Percentiles rank a stretch among this genome's conserved stretches.
Evolutionary conservation across 2,888 invertebrate genomes (phyloP).

Genomic region (Metalampra italica): DNA sequence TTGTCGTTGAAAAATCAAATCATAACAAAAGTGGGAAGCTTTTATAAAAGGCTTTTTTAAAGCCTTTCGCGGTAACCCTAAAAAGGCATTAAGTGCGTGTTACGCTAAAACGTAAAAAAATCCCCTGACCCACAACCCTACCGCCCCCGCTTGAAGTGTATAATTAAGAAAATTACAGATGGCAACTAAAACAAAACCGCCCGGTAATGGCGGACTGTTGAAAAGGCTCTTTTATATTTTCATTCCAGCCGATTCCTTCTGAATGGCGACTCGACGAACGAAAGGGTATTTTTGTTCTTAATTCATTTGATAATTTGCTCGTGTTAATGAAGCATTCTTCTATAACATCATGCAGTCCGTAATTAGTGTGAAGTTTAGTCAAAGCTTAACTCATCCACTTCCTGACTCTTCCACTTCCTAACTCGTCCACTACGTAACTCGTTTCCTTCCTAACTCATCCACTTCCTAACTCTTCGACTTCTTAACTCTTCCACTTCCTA

Average conservation of each 20-base stretch:
- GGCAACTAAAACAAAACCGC: conserved; percentile 40
- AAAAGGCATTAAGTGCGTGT: not conserved
- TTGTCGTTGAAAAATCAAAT: too few species aligned
- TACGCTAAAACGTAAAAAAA: not conserved
- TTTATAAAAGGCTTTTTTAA: too few species aligned
- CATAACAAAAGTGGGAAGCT: too few species aligned
- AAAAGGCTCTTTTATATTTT: conserved; percentile 15
- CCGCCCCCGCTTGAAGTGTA: conserved; percentile 26
- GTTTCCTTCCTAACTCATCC: too few species aligned
- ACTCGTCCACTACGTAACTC: too few species aligned
- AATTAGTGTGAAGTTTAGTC: too few species aligned
- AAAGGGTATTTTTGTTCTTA: conserved; percentile 9
- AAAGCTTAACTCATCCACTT: too few species aligned
- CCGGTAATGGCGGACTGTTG: conserved; percentile 17
- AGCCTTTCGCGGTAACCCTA: not conserved
- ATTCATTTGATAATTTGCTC: conserved; percentile 13
- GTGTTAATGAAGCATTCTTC: conserved; percentile 7
- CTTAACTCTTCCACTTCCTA: too few species aligned
- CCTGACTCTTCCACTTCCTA: too few species aligned
- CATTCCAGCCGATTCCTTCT: conserved; percentile 12
- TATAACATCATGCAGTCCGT: not conserved
- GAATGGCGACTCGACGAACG: conserved; percentile 7
- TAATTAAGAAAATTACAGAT: conserved; percentile 53
- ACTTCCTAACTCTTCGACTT: too few species aligned
- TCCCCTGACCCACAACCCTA: conserved; percentile 5